Evolutionary conservation across 2,113 vertebrate species (phyloP), one percentile per base, ranked within the genome.

Genomic region (Callaeas wilsoni): DNA sequence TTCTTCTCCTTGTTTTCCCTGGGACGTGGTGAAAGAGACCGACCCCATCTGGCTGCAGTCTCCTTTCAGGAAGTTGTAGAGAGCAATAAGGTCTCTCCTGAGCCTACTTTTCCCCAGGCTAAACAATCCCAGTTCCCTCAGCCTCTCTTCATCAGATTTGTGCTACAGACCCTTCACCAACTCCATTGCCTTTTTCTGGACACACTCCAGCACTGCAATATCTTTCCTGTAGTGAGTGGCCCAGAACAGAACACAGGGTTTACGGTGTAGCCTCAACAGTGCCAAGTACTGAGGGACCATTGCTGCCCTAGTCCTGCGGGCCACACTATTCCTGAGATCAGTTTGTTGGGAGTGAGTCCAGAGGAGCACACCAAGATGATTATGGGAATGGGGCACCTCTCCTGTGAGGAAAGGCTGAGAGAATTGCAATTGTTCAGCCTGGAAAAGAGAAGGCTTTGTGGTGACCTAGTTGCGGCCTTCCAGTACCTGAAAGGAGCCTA

Each of bases 181-280:
- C 33, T 75, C 46, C 4, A 1, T 10, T 53, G 8, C 29, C 29
- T 29, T 39, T 53, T 16, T 68, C 5, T 68, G 69, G 69, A 68
- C 20, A 12, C 0, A 0, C 29, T 74, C 39, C n/a, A 75, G 60
- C 16, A 30, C n/a, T 0, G 2, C 29, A 10, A 0, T 26, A 12
- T 53, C 35, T 59, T n/a, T n/a, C 9, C 17, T 60, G 13, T 16
- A 39, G 29, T 30, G 62, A 26, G 33, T 27, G 22, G 19, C 39
- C 29, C 46, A 39, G 9, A 41, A 22, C 23, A 10, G 25, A 67
- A 1, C 9, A 21, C 46, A 55, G 70, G 30, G 41, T 44, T 83
- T 16, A 22, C 0, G 2, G 16, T 47, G 39, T 26, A 17, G 16
- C 19, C 13, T 68, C 39, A 41, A 4, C n/a, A 53, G 25, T 30